A percentile compares a stretch with the other conserved stretches of the same genome.
Evolutionary conservation across 1,140 invertebrate genomes (phyloP).

Genomic region (Aphis craccivora): DNA sequence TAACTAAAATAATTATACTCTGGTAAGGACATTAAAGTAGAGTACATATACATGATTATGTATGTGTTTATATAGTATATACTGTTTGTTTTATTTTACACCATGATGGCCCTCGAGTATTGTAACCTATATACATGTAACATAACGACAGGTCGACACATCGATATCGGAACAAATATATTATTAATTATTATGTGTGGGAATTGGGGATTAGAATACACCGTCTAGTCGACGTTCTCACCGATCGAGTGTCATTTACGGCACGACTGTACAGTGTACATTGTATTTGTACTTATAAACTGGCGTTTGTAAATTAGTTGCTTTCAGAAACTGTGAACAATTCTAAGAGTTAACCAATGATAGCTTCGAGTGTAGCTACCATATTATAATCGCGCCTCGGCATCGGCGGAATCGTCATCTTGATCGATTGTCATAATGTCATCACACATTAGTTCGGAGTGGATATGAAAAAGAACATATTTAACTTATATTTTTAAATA

Average conservation of each 20-base stretch:
- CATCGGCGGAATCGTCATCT: background rate
- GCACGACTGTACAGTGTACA: too few species aligned
- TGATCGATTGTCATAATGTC: background rate
- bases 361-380: background rate
- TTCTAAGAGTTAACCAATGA: background rate
- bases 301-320: background rate
- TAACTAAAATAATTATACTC: background rate
- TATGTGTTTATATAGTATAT: background rate
- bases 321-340: background rate
- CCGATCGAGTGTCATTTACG: background rate
- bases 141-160: background rate
- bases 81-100: background rate
- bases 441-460: background rate
- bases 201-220: background rate
- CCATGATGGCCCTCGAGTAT: background rate
- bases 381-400: too few species aligned
- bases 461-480: background rate
- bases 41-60: too few species aligned
- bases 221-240: background rate
- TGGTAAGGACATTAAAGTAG: background rate
- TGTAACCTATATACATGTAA: background rate
- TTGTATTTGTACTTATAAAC: too few species aligned
- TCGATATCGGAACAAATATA: background rate
- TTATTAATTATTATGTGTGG: background rate
- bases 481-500: background rate